phyloP scores from a whole-genome alignment of 2,113 vertebrate genomes.

The Chaetorhynchus papuensis region DNA sequence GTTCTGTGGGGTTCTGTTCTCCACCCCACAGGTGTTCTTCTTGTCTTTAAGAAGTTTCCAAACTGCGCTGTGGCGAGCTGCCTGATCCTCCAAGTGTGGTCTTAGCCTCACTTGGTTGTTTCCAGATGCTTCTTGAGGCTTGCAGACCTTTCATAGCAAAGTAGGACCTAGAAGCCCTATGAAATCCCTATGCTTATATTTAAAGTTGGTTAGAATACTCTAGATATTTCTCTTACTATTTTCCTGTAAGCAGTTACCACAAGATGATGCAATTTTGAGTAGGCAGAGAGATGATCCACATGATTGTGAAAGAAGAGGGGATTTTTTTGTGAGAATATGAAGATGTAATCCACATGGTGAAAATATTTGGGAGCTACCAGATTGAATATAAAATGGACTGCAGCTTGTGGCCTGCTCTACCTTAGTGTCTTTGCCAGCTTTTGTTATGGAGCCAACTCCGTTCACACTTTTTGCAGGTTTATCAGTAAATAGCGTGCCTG shows the following conservation, averaged over 20 bases:
- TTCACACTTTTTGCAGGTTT: neutral
- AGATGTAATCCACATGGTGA: constrained; percentile 6
- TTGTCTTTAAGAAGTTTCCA: neutral
- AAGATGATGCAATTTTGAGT: constrained; percentile 16
- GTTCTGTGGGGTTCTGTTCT: too few species aligned
- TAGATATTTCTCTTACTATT: neutral
- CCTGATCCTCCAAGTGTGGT: neutral
- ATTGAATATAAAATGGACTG: neutral
- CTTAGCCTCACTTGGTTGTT: neutral
- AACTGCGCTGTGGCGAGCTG: neutral
- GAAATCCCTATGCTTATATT: neutral
- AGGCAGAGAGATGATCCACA: neutral
- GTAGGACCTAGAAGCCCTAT: neutral
- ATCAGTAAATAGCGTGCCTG: neutral
- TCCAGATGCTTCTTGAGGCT: neutral
- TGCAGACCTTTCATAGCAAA: neutral
- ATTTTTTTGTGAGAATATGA: neutral
- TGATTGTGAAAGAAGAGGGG: neutral
- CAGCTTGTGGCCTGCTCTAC: neutral
- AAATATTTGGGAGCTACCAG: neutral
- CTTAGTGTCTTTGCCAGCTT: neutral
- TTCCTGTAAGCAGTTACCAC: constrained; percentile 25
- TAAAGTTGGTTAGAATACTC: neutral
- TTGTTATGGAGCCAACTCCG: neutral
- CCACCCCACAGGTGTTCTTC: neutral